Conservation (phyloP, 2,797 vertebrate genomes). For the Mormyrops attenuatus region DNA sequence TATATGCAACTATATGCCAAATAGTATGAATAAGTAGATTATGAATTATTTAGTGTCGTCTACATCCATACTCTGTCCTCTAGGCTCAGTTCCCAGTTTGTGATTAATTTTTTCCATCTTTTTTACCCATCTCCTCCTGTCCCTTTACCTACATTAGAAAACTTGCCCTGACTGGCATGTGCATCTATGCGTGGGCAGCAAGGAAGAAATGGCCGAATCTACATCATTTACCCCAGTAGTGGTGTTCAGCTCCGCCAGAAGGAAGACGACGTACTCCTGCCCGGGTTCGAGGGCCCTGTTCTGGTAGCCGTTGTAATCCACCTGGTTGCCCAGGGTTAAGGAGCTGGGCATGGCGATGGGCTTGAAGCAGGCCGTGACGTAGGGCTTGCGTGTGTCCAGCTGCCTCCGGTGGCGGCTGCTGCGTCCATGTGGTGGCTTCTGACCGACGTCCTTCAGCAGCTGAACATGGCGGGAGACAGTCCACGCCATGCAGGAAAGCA, state of each 20-base stretch:
- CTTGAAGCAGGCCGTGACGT: conserved; percentile 82
- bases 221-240: conserved; percentile 69
- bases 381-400: conserved; percentile 77
- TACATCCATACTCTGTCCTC: background rate
- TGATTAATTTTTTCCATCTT: background rate
- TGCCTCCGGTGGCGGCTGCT: conserved; percentile 82
- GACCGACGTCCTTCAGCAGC: conserved; percentile 74
- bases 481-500: background rate
- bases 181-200: background rate
- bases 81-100: background rate
- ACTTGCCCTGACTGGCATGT: background rate
- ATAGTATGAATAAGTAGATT: background rate
- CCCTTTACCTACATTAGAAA: background rate
- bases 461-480: conserved; percentile 38
- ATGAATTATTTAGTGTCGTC: background rate
- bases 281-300: conserved; percentile 82
- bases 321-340: conserved; percentile 82
- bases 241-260: conserved; percentile 83
- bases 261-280: conserved; percentile 85
- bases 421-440: conserved; percentile 62
- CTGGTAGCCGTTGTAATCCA: conserved; percentile 79
- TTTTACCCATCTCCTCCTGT: background rate
- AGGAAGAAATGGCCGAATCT: too few species aligned
- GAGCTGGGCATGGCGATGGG: conserved; percentile 63
- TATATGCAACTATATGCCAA: background rate